Evolutionary conservation across 1,140 invertebrate species (phyloP).

Genomic region (Zophobas morio): DNA sequence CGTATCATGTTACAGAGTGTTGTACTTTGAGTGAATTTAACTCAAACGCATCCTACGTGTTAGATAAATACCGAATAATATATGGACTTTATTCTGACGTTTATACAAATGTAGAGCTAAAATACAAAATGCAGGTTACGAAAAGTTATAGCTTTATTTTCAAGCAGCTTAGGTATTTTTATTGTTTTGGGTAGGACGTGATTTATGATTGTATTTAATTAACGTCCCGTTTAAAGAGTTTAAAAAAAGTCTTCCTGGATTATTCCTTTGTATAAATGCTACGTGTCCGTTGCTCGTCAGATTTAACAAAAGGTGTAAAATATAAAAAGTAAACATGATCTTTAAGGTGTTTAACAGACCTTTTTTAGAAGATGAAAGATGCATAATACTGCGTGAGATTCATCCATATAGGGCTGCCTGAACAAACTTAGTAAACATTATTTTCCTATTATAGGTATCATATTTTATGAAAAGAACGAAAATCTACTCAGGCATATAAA

Average conservation of each 20-base stretch:
- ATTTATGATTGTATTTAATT: conserved; percentile 9
- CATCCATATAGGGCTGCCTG: no score
- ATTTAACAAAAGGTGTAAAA: background rate
- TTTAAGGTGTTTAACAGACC: no score
- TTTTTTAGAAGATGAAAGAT: no score
- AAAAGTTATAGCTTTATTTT: conserved; percentile 25
- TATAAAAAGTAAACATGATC: no score
- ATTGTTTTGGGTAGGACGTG: conserved; percentile 18
- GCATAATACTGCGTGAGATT: no score
- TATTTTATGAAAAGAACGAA: no score
- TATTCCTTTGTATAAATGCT: background rate
- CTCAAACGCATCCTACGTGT: conserved; percentile 13
- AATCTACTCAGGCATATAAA: no score
- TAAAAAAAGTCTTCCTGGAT: background rate
- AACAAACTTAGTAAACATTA: no score
- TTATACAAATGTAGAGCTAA: background rate
- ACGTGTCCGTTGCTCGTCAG: background rate
- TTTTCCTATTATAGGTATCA: no score
- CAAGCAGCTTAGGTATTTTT: conserved; percentile 19
- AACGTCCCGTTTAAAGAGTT: background rate
- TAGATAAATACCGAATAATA: conserved; percentile 16
- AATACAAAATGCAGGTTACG: conserved; percentile 3
- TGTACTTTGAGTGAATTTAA: background rate
- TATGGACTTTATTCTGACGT: conserved; percentile 16
- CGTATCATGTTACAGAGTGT: background rate